Base-by-base conservation (phyloP, 2,113 vertebrate species). In the Seriola quinqueradiata region DNA sequence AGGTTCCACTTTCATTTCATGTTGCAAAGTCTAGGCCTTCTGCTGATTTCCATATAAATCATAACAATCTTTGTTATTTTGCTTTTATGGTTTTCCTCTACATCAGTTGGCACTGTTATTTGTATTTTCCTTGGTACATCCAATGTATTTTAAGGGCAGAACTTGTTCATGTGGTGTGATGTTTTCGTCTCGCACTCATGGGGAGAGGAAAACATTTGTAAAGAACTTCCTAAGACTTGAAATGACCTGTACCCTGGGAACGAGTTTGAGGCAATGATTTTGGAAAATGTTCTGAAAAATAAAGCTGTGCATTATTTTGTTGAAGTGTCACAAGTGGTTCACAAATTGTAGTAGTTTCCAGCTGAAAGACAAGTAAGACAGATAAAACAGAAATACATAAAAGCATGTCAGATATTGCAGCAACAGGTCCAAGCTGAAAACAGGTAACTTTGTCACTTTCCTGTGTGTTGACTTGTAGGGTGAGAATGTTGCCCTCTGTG, bases 31-130 rank as follows among this genome's bases (percentile, higher is more conserved):
- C 68, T 4, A 74, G 60, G 67, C 54, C 60, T 58, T 58, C 36
- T 44, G 28, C 78, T 87, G 67, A 93, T 94, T 93, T 93, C 89
- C 90, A 94, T 93, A 92, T 90, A 83, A 90, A 90, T 92, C 76
- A 59, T 9, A 40, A 64, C 60, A 57, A 64, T 70, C 63, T 76
- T 77, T 73, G 75, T 70, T 86, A 67, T 79, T 86, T 72, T 67
- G 60, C 72, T 42, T 34, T 28, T 57, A 25, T 42, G 25, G 13
- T 59, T 79, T 32, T 32, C 64, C 77, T 46, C 19, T n/a, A 19
- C 19, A 32, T 16, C 10, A 0, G 13, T 59, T 57, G 28, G 28
- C 3, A 12, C 50, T 44, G 40, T 38, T 75, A 68, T 36, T 81
- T 69, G 64, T 63, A 74, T 81, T 81, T 83, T 82, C 17, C 40